These are phyloP conservation scores for Patella depressa DNA, from an alignment of 2,888 invertebrate species.

Conservation along the genomic window DNA sequence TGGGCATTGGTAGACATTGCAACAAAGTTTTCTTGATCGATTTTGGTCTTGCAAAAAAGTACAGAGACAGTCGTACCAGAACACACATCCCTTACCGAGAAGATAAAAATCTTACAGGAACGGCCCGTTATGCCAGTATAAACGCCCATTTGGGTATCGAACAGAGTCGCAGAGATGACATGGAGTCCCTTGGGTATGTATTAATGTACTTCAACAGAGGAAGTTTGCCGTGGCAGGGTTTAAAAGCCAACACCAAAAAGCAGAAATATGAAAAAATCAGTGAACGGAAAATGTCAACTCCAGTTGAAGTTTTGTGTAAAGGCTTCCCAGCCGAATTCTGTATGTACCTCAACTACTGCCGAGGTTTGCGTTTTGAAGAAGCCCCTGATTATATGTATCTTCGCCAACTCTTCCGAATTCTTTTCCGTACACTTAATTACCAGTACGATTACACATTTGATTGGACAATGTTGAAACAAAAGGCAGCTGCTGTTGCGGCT, in stretches of 20 bases:
- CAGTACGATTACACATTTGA: constrained; percentile 99
- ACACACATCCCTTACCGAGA: constrained; percentile 90
- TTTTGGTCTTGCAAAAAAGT: constrained; percentile 99
- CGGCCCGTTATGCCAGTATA: constrained; percentile 93
- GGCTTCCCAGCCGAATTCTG: constrained; percentile 99
- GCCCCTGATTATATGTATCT: constrained; percentile 99
- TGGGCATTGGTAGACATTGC: constrained; percentile 73
- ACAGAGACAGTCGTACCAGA: constrained; percentile 91
- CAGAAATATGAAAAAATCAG: constrained; percentile 99
- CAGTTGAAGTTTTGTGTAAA: constrained; percentile 98
- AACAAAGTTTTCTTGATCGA: constrained; percentile 92
- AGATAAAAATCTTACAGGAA: constrained; percentile 72
- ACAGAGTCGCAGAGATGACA: constrained; percentile 97
- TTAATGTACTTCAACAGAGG: constrained; percentile 98
- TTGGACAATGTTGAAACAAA: constrained; percentile 99
- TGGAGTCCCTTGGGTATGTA: constrained; percentile 99
- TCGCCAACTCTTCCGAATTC: constrained; percentile 96
- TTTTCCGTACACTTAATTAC: constrained; percentile 99
- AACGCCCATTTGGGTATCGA: constrained; percentile 99
- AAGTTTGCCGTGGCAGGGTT: constrained; percentile 96
- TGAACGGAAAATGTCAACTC: constrained; percentile 99
- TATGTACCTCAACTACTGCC: constrained; percentile 99
- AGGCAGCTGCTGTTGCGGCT: constrained; percentile 75
- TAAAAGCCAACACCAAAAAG: constrained; percentile 97
- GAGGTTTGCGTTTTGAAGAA: constrained; percentile 98